Base-by-base conservation (phyloP, 1,140 invertebrate species). In the Magallana angulata region DNA sequence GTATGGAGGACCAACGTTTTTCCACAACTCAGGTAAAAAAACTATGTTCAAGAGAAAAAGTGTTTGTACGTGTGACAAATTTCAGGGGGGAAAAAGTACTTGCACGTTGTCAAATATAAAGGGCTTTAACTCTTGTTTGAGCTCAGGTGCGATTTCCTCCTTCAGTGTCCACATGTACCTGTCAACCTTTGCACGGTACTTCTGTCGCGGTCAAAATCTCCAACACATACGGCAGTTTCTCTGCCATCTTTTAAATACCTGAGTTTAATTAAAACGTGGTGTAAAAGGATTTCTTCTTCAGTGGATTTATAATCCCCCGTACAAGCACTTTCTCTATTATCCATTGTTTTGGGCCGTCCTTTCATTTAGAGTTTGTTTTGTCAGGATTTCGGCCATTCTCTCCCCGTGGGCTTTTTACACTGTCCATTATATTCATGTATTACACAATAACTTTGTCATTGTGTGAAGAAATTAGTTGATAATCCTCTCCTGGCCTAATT, bases 401-500 rank as follows among this genome's bases (percentile, higher is more conserved):
- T 60, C 82, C 82, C 59, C 82, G 18, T 62, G 82, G 82, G 57
- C 58, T 62, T 84, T 83, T 84, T 60, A 84, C 30, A 36, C 58
- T 57, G 57, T 57, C 81, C 57, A 82, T 84, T 58, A 58, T 84
- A 84, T 60, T 62, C 82, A 84, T 57, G 57, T 36, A 62, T 84
- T 84, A 84, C 82, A 84, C 82, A 84, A 84, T 84, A 62, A 62
- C 57, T 60, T 36, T 57, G 82, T 82, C 81, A 84, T 62, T 62
- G 59, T 84, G 82, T 84, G 59, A 84, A 84, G 57, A 84, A 59
- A 84, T 84, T 84, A 84, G 82, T 84, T 62, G 30, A 57, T 84
- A 84, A 84, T 84, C 82, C 82, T 58, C 14, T 36, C 58, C 57
- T 62, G 59, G 57, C 59, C 82, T 84, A 84, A 84, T 84, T 84